Conservation (phyloP, 1,140 invertebrate genomes). For the Micrasema longulum region DNA sequence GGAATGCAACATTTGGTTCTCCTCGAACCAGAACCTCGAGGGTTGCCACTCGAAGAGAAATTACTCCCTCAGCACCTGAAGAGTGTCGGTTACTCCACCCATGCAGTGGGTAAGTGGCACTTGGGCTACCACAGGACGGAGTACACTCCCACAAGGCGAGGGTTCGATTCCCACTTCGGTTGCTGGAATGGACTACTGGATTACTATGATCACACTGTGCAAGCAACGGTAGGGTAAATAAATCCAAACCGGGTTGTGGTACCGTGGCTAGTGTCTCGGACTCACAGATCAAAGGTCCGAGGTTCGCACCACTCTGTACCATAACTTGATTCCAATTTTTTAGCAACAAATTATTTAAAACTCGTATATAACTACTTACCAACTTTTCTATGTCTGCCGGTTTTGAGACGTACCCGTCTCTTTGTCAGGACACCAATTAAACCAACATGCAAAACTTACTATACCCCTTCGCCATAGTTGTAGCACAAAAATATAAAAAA, state of each 20-base stretch:
- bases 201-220: slow-evolving; percentile 80
- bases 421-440: background rate
- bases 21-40: slow-evolving; percentile 75
- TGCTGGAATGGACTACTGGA: slow-evolving; percentile 87
- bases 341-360: too few species aligned
- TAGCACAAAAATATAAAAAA: too few species aligned
- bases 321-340: too few species aligned
- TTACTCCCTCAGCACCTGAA: slow-evolving; percentile 82
- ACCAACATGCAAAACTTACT: too few species aligned
- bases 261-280: too few species aligned
- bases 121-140: slow-evolving; percentile 78
- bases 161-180: slow-evolving; percentile 89
- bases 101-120: slow-evolving; percentile 94
- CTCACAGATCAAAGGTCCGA: too few species aligned
- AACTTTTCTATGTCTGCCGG: too few species aligned
- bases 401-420: too few species aligned
- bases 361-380: too few species aligned
- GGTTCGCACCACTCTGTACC: too few species aligned
- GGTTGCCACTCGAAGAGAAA: slow-evolving; percentile 76
- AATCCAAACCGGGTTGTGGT: too few species aligned
- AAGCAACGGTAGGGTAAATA: slow-evolving; percentile 68
- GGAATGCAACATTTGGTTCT: slow-evolving; percentile 82
- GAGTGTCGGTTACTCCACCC: slow-evolving; percentile 82
- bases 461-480: too few species aligned
- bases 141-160: slow-evolving; percentile 82